Evolutionary conservation across 2,113 vertebrate species (phyloP).

Genomic region (Mormoops blainvillei): DNA sequence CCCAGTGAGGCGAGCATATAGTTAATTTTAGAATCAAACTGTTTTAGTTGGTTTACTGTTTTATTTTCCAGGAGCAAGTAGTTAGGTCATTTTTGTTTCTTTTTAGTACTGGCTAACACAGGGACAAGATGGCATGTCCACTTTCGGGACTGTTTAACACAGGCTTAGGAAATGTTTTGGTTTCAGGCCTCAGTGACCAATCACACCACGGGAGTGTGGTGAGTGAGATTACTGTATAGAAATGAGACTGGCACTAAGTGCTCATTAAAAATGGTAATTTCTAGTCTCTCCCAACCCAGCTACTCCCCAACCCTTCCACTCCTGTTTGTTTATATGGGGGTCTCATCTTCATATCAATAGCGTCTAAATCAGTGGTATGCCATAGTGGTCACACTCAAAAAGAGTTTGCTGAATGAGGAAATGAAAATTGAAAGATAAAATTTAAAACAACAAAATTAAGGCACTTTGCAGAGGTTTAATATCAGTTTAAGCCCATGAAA

Average conservation of each 20-base stretch:
- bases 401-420: not conserved
- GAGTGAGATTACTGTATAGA: not conserved
- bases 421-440: not conserved
- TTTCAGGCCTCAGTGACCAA: not conserved
- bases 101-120: not conserved
- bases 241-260: not conserved
- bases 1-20: not conserved
- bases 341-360: not conserved
- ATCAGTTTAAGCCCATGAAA: not conserved
- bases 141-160: not conserved
- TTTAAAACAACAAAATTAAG: not conserved
- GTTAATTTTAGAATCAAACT: not conserved
- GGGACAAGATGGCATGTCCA: not conserved
- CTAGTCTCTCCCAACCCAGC: not conserved
- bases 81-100: not conserved
- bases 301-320: not conserved
- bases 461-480: not conserved
- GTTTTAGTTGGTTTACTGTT: not conserved
- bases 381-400: not conserved
- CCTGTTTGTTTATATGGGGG: not conserved
- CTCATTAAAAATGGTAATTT: conserved; percentile 1
- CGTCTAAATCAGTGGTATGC: not conserved
- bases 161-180: not conserved
- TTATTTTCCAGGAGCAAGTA: not conserved
- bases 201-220: not conserved